Evolutionary conservation across 2,888 invertebrate genomes (phyloP), one percentile per base, ranked within the genome.

Genomic region (Papilio protenor): DNA sequence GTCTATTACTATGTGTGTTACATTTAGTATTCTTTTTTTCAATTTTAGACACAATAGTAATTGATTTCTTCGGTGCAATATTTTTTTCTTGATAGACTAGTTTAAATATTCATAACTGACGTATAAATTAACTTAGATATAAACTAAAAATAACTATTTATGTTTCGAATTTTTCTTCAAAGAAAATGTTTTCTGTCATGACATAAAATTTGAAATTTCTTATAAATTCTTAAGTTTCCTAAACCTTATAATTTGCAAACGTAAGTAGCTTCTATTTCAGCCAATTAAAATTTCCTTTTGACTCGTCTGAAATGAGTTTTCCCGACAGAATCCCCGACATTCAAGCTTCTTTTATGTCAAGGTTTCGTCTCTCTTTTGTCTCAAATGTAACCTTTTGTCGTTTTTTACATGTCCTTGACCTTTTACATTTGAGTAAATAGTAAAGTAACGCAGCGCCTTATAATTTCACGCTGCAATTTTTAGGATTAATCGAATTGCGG

Each of bases 251-350:
- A 40, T 14, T 23, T 12, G 27, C 16, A 0, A 27, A 27, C 1
- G 27, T 27, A 59, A 12, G 4, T 59, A 61, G 61, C 61, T 10
- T 16, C 16, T 27, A 18, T 16, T 18, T 16, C 18, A 64, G 64
- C 27, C 64, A 64, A 74, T 64, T 74, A 27, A 74, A 61, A 45
- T 64, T 64, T 74, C 61, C 64, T 18, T 74, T 49, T 23, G 49
- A 74, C 5, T 27, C n/a, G 1, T 64, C 49, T 33, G 27, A 64
- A 75, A 75, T 66, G 75, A 55, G 33, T 69, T 69, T 57, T 75
- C 69, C 57, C 55, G 16, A 52, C 45, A 11, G 8, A 69, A 66
- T 55, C 40, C 55, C 55, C 27, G 45, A 45, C n/a, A n/a, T 55
- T 69, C 55, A 57, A 40, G 52, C 12, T 27, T 45, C 45, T 52